Conservation (phyloP, 1,140 invertebrate species). For the Pogonognathellus flavescens region DNA sequence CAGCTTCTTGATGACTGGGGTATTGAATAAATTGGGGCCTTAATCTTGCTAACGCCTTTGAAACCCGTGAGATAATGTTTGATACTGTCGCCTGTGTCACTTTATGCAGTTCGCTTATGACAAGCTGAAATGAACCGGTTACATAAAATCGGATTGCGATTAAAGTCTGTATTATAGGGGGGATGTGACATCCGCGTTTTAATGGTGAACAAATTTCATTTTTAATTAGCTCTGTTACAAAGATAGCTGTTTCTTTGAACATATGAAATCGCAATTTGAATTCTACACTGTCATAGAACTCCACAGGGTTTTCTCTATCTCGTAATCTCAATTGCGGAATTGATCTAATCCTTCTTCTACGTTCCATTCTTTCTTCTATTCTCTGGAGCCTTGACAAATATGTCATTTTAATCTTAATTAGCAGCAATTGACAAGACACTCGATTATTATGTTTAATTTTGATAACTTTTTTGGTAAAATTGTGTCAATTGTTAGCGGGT, state of each 20-base stretch:
- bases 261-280: slow-evolving; percentile 44
- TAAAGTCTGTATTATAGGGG: not conserved
- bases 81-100: not conserved
- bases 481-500: no score
- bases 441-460: no score
- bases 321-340: not conserved
- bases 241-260: slow-evolving; percentile 36
- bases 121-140: not conserved
- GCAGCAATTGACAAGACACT: no score
- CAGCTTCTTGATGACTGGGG: not conserved
- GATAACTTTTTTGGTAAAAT: no score
- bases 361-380: not conserved
- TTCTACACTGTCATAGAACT: not conserved
- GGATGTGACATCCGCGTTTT: not conserved
- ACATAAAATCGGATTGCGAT: not conserved
- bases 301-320: not conserved
- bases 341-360: no score
- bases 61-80: not conserved
- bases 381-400: no score
- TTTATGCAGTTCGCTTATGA: not conserved
- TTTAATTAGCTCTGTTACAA: not conserved
- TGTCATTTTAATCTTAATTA: no score
- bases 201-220: not conserved
- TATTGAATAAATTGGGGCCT: not conserved
- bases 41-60: not conserved